Evolutionary conservation across 2,113 vertebrate genomes (phyloP).

Genomic region (Pseudorhombus dupliciocellatus): DNA sequence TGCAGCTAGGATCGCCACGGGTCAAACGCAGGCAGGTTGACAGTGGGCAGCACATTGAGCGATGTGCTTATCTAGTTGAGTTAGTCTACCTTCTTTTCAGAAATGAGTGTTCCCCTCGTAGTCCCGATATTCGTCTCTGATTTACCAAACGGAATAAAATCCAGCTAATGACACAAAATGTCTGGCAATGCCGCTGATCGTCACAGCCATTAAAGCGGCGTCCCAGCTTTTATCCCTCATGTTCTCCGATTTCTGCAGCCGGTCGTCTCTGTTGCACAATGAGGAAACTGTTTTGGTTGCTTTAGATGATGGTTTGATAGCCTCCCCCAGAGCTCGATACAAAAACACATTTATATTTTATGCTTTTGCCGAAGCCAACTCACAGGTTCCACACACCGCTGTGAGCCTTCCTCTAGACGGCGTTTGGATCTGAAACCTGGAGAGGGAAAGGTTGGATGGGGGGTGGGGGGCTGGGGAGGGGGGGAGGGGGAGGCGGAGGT

Average conservation of each 20-base stretch:
- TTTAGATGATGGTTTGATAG: conserved; percentile 53
- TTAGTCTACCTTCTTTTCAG: not conserved
- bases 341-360: conserved; percentile 53
- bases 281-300: conserved; percentile 41
- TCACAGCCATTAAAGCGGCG: conserved; percentile 7
- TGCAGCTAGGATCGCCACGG: too few relatives aligned
- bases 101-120: too few relatives aligned
- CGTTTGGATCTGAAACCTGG: conserved; percentile 33
- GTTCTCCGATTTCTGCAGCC: not conserved
- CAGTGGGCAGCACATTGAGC: too few relatives aligned
- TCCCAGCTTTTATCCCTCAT: not conserved
- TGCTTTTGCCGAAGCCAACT: conserved; percentile 29
- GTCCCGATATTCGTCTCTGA: too few relatives aligned
- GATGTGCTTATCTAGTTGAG: not conserved
- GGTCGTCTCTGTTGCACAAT: conserved; percentile 51
- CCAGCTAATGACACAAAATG: not conserved
- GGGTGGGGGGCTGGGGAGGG: not conserved
- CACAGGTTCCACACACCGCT: conserved; percentile 37
- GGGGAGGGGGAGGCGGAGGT: conserved; percentile 23
- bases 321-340: conserved; percentile 39
- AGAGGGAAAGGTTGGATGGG: conserved; percentile 34
- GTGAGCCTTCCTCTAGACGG: conserved; percentile 44
- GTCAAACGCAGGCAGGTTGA: too few relatives aligned
- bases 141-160: too few relatives aligned
- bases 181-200: not conserved